Percentiles rank a stretch among this genome's conserved stretches.
Conservation (phyloP, 2,888 invertebrate species). For the Mesorhabditis sp. region DNA sequence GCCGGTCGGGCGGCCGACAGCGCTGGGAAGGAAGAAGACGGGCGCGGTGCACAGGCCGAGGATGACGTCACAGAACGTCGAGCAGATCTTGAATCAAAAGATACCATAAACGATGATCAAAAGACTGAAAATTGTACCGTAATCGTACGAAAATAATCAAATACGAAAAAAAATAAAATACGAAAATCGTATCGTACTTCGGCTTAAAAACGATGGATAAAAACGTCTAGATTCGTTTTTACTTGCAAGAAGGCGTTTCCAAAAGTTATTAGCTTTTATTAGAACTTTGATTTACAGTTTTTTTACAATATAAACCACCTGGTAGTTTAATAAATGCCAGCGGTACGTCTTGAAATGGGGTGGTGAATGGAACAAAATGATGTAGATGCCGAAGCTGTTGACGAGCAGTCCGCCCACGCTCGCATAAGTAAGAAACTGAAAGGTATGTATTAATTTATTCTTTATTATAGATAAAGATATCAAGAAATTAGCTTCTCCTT, state of each 20-base stretch:
- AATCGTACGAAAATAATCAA: no score
- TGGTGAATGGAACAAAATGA: not conserved
- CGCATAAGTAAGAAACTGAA: constrained; percentile 4
- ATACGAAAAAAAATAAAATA: no score
- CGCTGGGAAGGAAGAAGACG: not conserved
- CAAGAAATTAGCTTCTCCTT: not conserved
- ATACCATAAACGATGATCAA: not conserved
- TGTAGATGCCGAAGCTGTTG: not conserved
- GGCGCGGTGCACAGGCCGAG: not conserved
- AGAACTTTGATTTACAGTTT: no score
- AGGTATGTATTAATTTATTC: not conserved
- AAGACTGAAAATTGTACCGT: no score
- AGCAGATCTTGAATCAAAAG: constrained; percentile 4
- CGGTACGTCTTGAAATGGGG: constrained; percentile 1
- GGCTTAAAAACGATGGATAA: no score
- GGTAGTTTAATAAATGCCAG: constrained; percentile 6
- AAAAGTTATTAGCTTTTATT: no score
- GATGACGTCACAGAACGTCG: not conserved
- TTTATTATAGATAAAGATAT: not conserved
- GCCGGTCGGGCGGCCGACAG: not conserved
- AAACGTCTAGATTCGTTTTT: no score
- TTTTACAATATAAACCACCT: not conserved
- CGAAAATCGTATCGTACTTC: no score
- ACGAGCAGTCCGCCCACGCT: not conserved
- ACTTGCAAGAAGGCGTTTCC: no score